These are phyloP conservation scores for Pomacea canaliculata DNA, from an alignment of 2,888 invertebrate genomes.

Conservation along the genomic window DNA sequence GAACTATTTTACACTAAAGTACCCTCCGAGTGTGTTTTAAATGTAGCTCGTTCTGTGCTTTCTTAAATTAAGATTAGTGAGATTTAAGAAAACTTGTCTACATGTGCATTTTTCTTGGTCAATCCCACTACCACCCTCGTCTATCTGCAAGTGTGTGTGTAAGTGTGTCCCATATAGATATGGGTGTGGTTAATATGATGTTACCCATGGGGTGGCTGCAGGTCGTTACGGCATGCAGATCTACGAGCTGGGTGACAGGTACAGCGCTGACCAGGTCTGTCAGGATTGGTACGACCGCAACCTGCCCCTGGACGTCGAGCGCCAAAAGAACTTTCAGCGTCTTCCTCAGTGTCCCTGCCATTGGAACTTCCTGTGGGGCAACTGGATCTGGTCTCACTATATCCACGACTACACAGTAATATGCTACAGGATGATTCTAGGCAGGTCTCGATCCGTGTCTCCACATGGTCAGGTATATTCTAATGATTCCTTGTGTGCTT, in stretches of 20 bases:
- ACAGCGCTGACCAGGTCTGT: constrained; percentile 2
- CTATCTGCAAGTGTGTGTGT: too few species aligned
- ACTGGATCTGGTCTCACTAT: neutral
- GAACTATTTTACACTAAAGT: too few species aligned
- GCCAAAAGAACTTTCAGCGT: neutral
- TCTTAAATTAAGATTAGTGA: too few species aligned
- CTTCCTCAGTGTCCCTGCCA: constrained; percentile 8
- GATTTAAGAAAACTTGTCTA: too few species aligned
- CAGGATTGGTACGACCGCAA: constrained; percentile 4
- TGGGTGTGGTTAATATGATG: too few species aligned
- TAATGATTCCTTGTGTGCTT: neutral
- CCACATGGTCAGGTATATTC: neutral
- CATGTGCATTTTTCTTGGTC: too few species aligned
- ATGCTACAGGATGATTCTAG: neutral
- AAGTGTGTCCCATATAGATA: too few species aligned
- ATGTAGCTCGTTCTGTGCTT: too few species aligned
- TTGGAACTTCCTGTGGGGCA: neutral
- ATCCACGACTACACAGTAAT: neutral
- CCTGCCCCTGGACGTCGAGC: neutral
- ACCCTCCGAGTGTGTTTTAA: too few species aligned
- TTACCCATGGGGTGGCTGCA: neutral
- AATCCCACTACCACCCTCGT: too few species aligned
- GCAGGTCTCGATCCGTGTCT: neutral
- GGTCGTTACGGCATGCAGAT: constrained; percentile 7
- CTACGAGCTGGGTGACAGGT: neutral